Conservation (phyloP, 2,797 vertebrate species). For the Sebastolobus altivelis region DNA sequence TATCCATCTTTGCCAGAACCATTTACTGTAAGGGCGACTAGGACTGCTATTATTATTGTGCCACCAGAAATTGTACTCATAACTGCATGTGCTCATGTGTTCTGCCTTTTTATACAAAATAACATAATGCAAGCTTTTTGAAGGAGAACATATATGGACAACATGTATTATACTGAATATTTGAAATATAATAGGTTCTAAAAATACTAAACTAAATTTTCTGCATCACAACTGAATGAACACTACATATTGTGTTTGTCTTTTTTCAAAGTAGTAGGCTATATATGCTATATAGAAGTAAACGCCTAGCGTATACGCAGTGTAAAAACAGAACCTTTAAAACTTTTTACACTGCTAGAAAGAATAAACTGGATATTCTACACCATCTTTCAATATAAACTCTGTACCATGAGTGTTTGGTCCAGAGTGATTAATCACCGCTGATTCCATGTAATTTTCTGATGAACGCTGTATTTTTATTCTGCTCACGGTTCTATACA, state of each 20-base stretch:
- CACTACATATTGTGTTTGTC: not conserved
- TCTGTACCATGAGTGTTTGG: slow-evolving; percentile 25
- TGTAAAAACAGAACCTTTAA: not conserved
- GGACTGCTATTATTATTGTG: slow-evolving; percentile 19
- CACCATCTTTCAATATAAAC: slow-evolving; percentile 23
- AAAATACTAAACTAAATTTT: not conserved
- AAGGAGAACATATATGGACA: not conserved
- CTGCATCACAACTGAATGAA: not conserved
- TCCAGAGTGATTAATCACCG: slow-evolving; percentile 48
- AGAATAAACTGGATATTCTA: slow-evolving; percentile 17
- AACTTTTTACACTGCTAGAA: not conserved
- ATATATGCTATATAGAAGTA: not conserved
- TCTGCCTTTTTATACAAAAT: not conserved
- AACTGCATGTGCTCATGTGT: not conserved
- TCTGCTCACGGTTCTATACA: slow-evolving; percentile 48
- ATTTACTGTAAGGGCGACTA: slow-evolving; percentile 23
- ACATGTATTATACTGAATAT: not conserved
- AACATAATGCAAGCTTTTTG: not conserved
- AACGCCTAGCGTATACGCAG: not conserved
- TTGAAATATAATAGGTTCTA: slow-evolving; percentile 2
- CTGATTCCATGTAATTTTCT: slow-evolving; percentile 58
- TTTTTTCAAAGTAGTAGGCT: not conserved
- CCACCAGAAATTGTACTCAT: slow-evolving; percentile 12
- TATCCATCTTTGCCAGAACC: slow-evolving; percentile 12
- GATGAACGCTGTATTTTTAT: slow-evolving; percentile 58